phyloP scores from a whole-genome alignment of 2,113 vertebrate genomes.

The Balaeniceps rex region DNA sequence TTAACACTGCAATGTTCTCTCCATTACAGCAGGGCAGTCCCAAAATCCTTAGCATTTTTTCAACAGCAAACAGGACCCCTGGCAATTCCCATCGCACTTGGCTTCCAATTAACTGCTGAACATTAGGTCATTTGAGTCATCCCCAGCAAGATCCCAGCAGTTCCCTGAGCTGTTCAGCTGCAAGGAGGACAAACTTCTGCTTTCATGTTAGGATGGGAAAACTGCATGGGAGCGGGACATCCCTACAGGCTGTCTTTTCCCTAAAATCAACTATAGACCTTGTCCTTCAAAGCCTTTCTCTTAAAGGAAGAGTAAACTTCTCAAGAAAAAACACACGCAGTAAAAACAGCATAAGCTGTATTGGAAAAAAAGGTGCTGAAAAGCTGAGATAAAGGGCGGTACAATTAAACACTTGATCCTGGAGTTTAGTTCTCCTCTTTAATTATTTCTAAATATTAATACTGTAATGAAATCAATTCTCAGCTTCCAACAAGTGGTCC shows the following conservation, averaged over 20 bases:
- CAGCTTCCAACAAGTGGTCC: slow-evolving; percentile 9
- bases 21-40: not conserved
- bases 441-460: slow-evolving; percentile 56
- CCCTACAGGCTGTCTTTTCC: not conserved
- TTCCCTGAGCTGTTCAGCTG: not conserved
- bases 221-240: not conserved
- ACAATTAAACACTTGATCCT: slow-evolving; percentile 12
- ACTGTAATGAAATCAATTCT: slow-evolving; percentile 12
- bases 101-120: not conserved
- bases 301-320: not conserved
- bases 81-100: not conserved
- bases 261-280: not conserved
- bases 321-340: fast-evolving
- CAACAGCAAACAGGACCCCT: not conserved
- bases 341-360: not conserved
- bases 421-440: not conserved
- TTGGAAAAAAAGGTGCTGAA: not conserved
- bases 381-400: not conserved
- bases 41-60: not conserved
- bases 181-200: not conserved
- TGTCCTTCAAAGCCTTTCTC: not conserved
- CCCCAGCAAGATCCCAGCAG: not conserved
- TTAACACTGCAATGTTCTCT: not conserved
- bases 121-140: not conserved
- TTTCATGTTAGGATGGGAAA: not conserved